A percentile compares a stretch with the other conserved stretches of the same genome.
Evolutionary conservation across 1,140 invertebrate genomes (phyloP).

Genomic region (Drosophila elegans): DNA sequence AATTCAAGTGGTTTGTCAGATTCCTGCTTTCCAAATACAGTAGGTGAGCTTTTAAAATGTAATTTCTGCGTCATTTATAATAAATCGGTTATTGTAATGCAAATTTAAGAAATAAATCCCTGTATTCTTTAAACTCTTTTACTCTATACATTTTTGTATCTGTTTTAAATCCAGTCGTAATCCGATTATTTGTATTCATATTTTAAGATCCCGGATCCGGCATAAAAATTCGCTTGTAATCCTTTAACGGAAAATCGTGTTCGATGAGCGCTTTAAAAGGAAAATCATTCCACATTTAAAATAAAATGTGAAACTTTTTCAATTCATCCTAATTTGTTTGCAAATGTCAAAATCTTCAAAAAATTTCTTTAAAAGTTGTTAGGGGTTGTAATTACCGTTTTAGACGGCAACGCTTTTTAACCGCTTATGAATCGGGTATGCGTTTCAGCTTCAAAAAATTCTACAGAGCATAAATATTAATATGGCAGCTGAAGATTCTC

Average conservation of each 20-base stretch:
- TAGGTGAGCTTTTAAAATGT: not conserved
- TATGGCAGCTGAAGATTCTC: constrained; percentile 60
- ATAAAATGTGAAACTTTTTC: too few species aligned
- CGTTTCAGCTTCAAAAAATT: constrained; percentile 13
- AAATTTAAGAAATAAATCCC: too few species aligned
- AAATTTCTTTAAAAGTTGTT: not conserved
- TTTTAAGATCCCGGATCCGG: not conserved
- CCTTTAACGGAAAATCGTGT: not conserved
- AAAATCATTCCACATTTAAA: not conserved
- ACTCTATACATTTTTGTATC: not conserved
- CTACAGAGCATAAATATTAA: constrained; percentile 71
- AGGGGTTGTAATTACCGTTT: not conserved
- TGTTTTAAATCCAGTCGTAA: not conserved
- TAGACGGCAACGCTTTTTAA: constrained; percentile 8
- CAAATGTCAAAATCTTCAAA: too few species aligned
- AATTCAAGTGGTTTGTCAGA: not conserved
- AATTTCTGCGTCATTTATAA: not conserved
- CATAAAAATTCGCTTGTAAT: not conserved
- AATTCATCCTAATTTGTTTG: too few species aligned
- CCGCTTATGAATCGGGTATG: constrained; percentile 35
- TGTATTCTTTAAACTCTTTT: not conserved
- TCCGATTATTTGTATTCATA: constrained; percentile 3
- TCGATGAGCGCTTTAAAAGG: not conserved
- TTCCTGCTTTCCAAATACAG: not conserved
- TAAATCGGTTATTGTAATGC: not conserved